phyloP scores from a whole-genome alignment of 2,888 invertebrate species.

The Latheticus oryzae region DNA sequence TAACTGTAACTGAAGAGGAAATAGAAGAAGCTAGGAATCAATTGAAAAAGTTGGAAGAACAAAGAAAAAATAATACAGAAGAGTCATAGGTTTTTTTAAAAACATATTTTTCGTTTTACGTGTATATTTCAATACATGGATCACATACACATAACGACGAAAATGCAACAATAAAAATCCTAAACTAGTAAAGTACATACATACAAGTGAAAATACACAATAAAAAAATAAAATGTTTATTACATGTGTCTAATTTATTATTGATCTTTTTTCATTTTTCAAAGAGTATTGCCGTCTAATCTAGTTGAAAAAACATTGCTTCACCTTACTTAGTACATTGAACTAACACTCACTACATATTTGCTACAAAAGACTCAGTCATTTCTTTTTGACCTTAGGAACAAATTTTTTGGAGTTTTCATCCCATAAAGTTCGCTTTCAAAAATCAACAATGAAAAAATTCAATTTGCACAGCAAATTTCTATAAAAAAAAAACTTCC shows the following conservation, averaged over 20 bases:
- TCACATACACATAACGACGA: constrained; percentile 51
- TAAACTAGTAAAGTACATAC: constrained; percentile 37
- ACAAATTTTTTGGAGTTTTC: constrained; percentile 44
- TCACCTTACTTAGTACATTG: constrained; percentile 37
- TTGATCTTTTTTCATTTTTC: constrained; percentile 28
- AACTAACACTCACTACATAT: constrained; percentile 43
- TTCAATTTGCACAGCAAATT: constrained; percentile 44
- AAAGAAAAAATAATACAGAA: constrained; percentile 35
- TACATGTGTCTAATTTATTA: constrained; percentile 38
- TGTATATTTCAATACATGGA: constrained; percentile 49
- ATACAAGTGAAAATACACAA: constrained; percentile 43
- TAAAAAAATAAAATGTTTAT: constrained; percentile 47
- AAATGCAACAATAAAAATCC: constrained; percentile 48
- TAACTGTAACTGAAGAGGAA: constrained; percentile 76
- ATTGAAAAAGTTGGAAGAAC: constrained; percentile 63
- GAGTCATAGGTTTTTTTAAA: neutral
- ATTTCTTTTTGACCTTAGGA: constrained; percentile 44
- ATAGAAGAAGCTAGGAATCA: constrained; percentile 72
- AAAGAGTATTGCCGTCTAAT: constrained; percentile 51
- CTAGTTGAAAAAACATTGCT: constrained; percentile 40
- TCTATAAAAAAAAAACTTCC: constrained; percentile 27
- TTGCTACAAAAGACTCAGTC: constrained; percentile 44
- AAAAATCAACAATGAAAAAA: constrained; percentile 30
- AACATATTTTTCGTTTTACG: constrained; percentile 24
- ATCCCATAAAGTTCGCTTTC: constrained; percentile 21